phyloP scores from a whole-genome alignment of 2,888 invertebrate species.

The Agrenia bidenticulata region DNA sequence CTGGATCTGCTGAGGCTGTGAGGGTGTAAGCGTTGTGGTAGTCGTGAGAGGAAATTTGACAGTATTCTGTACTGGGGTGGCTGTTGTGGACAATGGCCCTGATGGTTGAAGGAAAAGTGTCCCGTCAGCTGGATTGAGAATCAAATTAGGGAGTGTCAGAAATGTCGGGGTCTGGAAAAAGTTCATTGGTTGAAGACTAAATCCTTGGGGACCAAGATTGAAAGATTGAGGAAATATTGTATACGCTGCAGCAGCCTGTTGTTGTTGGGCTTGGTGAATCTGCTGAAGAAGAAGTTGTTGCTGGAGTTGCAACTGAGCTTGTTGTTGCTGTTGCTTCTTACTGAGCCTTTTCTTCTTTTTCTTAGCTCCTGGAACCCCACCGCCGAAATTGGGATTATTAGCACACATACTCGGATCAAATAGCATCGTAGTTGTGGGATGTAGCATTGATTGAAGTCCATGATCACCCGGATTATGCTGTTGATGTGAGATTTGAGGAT shows the following conservation, averaged over 20 bases:
- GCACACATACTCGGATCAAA: conserved; percentile 49
- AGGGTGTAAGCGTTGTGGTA: conserved; percentile 22
- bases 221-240: conserved; percentile 53
- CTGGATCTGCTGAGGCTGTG: conserved; percentile 14
- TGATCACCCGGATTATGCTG: conserved; percentile 20
- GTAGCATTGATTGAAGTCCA: conserved; percentile 40
- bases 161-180: conserved; percentile 51
- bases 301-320: conserved; percentile 55
- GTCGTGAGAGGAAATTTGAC: conserved; percentile 42
- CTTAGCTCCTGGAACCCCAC: conserved; percentile 33
- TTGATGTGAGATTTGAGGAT: conserved; percentile 31
- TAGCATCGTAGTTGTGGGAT: conserved; percentile 48
- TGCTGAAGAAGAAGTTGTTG: conserved; percentile 51
- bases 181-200: conserved; percentile 52
- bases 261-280: conserved; percentile 53
- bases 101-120: conserved; percentile 51
- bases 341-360: conserved; percentile 51
- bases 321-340: conserved; percentile 55
- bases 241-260: conserved; percentile 39
- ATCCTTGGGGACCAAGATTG: conserved; percentile 49
- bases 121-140: conserved; percentile 52
- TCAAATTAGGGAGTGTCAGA: conserved; percentile 51
- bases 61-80: conserved; percentile 26
- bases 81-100: conserved; percentile 35
- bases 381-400: conserved; percentile 32